Conservation (phyloP, 2,113 vertebrate genomes). For the Thinocorus orbignyianus region DNA sequence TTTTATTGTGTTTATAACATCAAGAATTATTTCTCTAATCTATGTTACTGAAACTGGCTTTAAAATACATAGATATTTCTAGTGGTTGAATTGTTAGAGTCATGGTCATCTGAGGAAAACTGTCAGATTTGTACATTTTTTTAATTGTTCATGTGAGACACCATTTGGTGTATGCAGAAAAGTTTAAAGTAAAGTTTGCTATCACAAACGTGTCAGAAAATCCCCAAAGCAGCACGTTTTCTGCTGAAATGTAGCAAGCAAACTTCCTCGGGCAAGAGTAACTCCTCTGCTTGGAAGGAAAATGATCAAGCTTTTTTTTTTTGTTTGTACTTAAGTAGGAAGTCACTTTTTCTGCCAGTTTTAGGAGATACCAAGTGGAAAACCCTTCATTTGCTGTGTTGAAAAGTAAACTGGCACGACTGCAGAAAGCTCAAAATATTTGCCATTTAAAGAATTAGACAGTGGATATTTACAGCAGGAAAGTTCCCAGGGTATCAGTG, state of each 20-base stretch:
- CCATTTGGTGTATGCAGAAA: not conserved
- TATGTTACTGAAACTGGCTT: not conserved
- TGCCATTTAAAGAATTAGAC: not conserved
- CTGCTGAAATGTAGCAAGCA: not conserved
- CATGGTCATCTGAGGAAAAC: not conserved
- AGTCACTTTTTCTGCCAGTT: not conserved
- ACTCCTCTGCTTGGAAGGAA: not conserved
- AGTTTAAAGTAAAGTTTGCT: not conserved
- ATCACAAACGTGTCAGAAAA: not conserved
- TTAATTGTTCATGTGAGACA: not conserved
- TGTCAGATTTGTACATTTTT: not conserved
- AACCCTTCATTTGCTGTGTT: not conserved
- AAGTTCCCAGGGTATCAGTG: not conserved
- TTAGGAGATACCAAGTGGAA: not conserved
- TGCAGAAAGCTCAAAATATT: not conserved
- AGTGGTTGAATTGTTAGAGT: not conserved
- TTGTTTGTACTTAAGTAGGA: not conserved
- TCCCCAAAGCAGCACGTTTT: not conserved
- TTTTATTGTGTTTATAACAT: not conserved
- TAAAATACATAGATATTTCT: not conserved
- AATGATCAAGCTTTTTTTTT: not conserved
- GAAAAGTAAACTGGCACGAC: not conserved
- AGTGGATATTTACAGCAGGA: not conserved
- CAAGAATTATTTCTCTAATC: not conserved
- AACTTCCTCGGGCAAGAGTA: not conserved